Base-by-base conservation (phyloP, 2,888 invertebrate genomes). In the Cataglyphis rosenhaueri region DNA sequence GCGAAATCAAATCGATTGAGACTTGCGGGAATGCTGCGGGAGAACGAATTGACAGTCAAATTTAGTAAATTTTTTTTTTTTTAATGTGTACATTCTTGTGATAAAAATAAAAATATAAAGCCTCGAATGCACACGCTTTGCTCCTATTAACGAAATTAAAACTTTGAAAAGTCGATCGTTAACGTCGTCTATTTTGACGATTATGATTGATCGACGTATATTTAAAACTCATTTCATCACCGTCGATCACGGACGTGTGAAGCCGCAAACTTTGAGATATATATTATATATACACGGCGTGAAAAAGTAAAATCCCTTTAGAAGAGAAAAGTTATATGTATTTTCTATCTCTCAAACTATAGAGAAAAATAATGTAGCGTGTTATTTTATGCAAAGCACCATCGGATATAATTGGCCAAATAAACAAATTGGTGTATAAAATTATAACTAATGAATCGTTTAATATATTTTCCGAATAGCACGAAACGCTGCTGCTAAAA, bases 211-310 rank as follows among this genome's bases (percentile, higher is more conserved):
- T 84, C 71, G 87, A 83, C 73, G 62, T 55, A 59, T 76, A 84
- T 86, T 81, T 85, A 71, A 86, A 87, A 83, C 83, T 87, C 83
- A 83, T 87, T 87, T 87, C 81, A 83, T 66, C 76, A 84, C 86
- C 79, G 87, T 83, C 87, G 66, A 87, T 87, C 84, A 68, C 48
- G n/a, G 41, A n/a, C 57, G 29, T 38, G 25, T 38, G 35, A 38
- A 62, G 29, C 62, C 38, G 52, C 35, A 52, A 81, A 73, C 61
- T 81, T 73, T 8, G 12, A 10, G 52, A 81, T 29, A 61, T 41
- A 52, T 62, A 55, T 35, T 29, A 35, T 62, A 55, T 21, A 65
- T 18, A 44, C 29, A 59, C n/a, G n/a, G 25, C 4, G n/a, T 12
- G 41, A 15, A 62, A 44, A 64, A 38, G 12, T 38, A 29, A 64